Evolutionary conservation across 92 coral and sea anemone species (phyloP).

Genomic region (Pocillopora meandrina): DNA sequence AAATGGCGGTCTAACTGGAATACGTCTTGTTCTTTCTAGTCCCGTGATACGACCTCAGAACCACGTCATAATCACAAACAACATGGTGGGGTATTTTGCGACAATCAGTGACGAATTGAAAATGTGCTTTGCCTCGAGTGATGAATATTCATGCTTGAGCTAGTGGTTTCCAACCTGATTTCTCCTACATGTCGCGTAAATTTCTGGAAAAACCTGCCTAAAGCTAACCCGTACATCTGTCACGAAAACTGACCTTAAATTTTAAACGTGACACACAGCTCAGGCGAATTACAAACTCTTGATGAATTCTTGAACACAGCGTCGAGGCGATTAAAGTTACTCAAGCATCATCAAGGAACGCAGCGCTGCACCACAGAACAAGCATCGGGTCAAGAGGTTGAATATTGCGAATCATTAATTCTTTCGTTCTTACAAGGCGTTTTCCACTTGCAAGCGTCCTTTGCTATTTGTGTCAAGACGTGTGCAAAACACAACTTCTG

Average conservation of each 20-base stretch:
- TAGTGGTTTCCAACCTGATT: background rate
- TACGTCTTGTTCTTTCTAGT: background rate
- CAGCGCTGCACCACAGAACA: background rate
- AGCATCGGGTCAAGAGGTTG: constrained; percentile 38
- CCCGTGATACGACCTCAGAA: constrained; percentile 6
- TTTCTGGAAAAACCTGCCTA: background rate
- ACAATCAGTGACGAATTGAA: background rate
- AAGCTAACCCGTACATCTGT: background rate
- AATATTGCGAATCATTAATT: background rate
- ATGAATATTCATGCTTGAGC: constrained; percentile 35
- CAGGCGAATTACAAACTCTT: background rate
- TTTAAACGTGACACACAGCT: background rate
- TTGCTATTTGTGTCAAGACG: constrained; percentile 4
- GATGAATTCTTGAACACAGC: background rate
- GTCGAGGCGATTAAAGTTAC: background rate
- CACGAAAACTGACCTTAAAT: background rate
- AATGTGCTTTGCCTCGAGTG: background rate
- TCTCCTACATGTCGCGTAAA: background rate
- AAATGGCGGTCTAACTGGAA: constrained; percentile 18
- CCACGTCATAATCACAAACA: constrained; percentile 32
- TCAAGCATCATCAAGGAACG: constrained; percentile 20
- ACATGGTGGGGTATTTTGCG: constrained; percentile 23
- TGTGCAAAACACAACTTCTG: background rate
- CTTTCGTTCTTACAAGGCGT: background rate
- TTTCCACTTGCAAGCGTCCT: background rate